phyloP scores from a whole-genome alignment of 2,797 vertebrate species.

The Enteromius anoplus region DNA sequence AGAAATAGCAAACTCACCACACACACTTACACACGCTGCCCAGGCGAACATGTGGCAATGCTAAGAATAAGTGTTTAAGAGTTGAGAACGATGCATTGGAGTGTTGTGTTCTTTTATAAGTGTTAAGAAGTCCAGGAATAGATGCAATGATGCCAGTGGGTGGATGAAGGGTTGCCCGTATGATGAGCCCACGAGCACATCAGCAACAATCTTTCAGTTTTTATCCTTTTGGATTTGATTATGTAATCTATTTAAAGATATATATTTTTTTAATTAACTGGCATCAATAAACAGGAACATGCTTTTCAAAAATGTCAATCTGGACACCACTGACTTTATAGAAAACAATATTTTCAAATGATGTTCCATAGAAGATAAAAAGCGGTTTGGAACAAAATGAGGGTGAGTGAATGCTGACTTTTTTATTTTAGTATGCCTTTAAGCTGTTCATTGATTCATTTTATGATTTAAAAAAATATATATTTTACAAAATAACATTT shows the following conservation, averaged over 20 bases:
- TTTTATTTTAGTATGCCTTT: neutral
- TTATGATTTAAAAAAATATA: too few relatives aligned
- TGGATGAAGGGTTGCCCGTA: constrained; percentile 31
- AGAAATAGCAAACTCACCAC: constrained; percentile 62
- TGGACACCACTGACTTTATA: neutral
- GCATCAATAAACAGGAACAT: neutral
- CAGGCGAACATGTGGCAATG: constrained; percentile 62
- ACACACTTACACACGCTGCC: constrained; percentile 59
- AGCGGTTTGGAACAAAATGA: neutral
- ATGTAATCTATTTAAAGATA: neutral
- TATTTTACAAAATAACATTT: neutral
- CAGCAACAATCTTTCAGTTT: constrained; percentile 36
- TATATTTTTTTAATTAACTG: neutral
- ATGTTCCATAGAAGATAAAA: neutral
- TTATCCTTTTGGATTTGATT: neutral
- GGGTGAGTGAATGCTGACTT: neutral
- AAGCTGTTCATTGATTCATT: neutral
- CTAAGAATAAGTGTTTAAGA: constrained; percentile 60
- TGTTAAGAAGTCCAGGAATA: constrained; percentile 54
- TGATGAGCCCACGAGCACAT: constrained; percentile 39
- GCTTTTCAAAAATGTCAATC: neutral
- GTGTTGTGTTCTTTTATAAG: constrained; percentile 49
- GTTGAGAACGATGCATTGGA: constrained; percentile 44
- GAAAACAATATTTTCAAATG: neutral
- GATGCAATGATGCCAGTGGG: constrained; percentile 48